Evolutionary conservation across 2,113 vertebrate genomes (phyloP).

Genomic region (Caretta caretta): DNA sequence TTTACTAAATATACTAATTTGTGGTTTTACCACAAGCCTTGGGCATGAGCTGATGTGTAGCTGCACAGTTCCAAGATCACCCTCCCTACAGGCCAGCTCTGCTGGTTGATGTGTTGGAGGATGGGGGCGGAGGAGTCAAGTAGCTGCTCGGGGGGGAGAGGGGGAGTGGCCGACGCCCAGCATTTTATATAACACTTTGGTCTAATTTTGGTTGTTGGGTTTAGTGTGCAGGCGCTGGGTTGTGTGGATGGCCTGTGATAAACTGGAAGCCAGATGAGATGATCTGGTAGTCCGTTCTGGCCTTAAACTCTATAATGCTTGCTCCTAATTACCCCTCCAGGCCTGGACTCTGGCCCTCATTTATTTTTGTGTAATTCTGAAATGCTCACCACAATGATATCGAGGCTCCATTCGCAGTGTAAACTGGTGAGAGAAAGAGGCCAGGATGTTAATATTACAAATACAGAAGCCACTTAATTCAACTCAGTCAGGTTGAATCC

Average conservation of each 20-base stretch:
- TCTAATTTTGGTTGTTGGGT: neutral
- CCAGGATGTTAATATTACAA: slow-evolving; percentile 2
- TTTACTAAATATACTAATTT: neutral
- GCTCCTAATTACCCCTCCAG: fast-evolving
- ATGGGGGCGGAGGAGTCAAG: neutral
- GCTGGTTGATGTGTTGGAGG: neutral
- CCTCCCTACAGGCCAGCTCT: neutral
- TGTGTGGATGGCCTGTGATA: neutral
- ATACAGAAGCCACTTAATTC: slow-evolving; percentile 14
- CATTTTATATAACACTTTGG: neutral
- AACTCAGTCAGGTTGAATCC: slow-evolving; percentile 51
- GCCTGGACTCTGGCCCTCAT: neutral
- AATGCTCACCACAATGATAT: neutral
- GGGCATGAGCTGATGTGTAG: fast-evolving
- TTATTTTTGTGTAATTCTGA: neutral
- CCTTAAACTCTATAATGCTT: neutral
- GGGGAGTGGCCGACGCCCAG: neutral
- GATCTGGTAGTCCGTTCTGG: neutral
- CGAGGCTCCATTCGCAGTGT: slow-evolving; percentile 18
- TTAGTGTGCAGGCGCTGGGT: neutral
- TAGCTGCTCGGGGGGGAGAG: neutral
- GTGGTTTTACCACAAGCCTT: neutral
- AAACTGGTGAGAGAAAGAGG: neutral
- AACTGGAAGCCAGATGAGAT: neutral
- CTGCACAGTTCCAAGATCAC: fast-evolving